Conservation (phyloP, 35 echinoderm and acorn worm genomes). For the Ophioderma brevispina region DNA sequence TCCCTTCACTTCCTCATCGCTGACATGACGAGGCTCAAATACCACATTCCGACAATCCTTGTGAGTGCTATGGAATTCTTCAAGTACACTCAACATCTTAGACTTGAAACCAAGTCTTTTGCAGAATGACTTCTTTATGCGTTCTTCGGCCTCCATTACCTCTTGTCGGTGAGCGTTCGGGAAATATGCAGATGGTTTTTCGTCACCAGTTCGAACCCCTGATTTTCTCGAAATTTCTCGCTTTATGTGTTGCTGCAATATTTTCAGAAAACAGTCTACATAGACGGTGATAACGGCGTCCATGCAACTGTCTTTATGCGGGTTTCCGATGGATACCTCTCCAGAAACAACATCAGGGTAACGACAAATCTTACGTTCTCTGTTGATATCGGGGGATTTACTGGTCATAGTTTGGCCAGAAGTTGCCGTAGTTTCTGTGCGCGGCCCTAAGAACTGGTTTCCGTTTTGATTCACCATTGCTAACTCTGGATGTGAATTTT, state of each 20-base stretch:
- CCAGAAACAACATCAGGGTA: no score
- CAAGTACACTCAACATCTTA: background rate
- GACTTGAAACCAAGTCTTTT: background rate
- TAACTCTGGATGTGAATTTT: background rate
- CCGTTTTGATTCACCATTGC: no score
- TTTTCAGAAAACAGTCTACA: background rate
- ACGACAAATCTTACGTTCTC: no score
- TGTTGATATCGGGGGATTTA: no score
- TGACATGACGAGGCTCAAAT: constrained; percentile 20
- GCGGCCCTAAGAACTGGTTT: no score
- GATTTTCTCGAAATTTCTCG: background rate
- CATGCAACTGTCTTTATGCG: background rate
- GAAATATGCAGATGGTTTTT: background rate
- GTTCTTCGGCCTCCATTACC: background rate
- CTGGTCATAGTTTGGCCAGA: no score
- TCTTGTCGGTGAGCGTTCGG: background rate
- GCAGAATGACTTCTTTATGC: background rate
- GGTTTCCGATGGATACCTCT: no score
- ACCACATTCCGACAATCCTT: background rate
- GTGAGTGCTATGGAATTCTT: background rate
- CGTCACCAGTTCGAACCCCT: no score
- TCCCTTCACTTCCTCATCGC: constrained; percentile 13
- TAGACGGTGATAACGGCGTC: background rate
- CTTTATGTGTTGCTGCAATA: background rate
- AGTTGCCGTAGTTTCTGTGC: no score